Evolutionary conservation across 1,140 invertebrate genomes (phyloP).

Genomic region (Hydropsyche tenuis): DNA sequence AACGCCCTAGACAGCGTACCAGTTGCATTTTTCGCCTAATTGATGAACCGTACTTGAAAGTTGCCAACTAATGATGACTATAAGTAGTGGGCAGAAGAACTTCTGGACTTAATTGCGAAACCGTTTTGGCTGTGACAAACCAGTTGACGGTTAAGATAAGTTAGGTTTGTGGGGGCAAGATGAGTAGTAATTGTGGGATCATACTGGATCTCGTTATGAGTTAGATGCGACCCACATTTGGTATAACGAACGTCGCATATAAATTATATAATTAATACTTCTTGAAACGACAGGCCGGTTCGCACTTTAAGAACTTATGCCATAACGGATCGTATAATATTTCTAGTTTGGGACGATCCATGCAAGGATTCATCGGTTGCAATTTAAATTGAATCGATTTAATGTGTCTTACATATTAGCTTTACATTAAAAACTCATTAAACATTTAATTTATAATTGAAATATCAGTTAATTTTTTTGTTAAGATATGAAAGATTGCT

Average conservation of each 20-base stretch:
- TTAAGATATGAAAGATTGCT: no score
- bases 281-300: not conserved
- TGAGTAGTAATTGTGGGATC: not conserved
- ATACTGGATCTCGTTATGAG: not conserved
- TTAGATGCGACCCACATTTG: constrained; percentile 7
- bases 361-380: no score
- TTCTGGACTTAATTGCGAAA: not conserved
- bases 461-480: no score
- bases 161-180: not conserved
- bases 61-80: constrained; percentile 13
- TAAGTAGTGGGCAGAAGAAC: not conserved
- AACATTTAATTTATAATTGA: no score
- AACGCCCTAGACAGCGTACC: no score
- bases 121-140: not conserved
- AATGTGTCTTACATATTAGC: no score
- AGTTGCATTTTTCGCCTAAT: no score
- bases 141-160: no score
- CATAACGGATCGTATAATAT: no score
- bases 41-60: not conserved
- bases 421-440: no score
- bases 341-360: no score
- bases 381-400: no score
- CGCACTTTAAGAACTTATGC: not conserved
- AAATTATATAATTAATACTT: constrained; percentile 11
- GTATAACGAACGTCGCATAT: not conserved